Conservation (phyloP, 1,140 invertebrate genomes). For the Nasonia giraulti region DNA sequence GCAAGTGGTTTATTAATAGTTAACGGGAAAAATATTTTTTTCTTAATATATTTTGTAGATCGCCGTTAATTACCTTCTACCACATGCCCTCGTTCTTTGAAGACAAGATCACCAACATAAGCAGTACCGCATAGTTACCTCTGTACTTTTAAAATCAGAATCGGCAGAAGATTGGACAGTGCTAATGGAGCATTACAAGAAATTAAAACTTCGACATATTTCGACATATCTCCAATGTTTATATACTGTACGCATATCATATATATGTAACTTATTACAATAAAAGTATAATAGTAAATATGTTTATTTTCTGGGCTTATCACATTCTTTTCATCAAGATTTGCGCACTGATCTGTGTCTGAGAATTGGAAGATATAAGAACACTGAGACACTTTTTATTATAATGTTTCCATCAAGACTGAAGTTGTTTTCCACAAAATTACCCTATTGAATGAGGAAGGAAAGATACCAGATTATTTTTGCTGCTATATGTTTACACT, state of each 20-base stretch:
- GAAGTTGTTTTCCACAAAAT: constrained; percentile 51
- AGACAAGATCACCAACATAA: constrained; percentile 78
- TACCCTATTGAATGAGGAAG: constrained; percentile 63
- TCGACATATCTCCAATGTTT: background rate
- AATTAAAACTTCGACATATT: constrained; percentile 12
- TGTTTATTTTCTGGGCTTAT: too few species aligned
- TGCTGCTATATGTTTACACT: constrained; percentile 52
- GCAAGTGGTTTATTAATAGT: constrained; percentile 10
- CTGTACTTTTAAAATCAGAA: constrained; percentile 85
- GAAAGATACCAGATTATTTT: constrained; percentile 55
- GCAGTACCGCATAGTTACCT: constrained; percentile 84
- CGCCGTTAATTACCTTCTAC: constrained; percentile 61
- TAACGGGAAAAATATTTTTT: constrained; percentile 13
- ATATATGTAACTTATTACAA: too few species aligned
- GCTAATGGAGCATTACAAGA: constrained; percentile 69
- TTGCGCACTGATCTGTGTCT: too few species aligned
- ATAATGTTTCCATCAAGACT: constrained; percentile 48
- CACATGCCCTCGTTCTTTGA: constrained; percentile 61
- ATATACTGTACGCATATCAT: background rate
- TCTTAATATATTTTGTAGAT: constrained; percentile 2
- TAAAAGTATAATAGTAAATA: too few species aligned
- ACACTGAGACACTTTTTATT: too few species aligned
- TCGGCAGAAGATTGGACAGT: constrained; percentile 87
- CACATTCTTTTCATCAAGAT: too few species aligned
- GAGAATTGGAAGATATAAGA: too few species aligned